Conservation (phyloP, 2,888 invertebrate genomes). For the Chrysomela aeneicollis region DNA sequence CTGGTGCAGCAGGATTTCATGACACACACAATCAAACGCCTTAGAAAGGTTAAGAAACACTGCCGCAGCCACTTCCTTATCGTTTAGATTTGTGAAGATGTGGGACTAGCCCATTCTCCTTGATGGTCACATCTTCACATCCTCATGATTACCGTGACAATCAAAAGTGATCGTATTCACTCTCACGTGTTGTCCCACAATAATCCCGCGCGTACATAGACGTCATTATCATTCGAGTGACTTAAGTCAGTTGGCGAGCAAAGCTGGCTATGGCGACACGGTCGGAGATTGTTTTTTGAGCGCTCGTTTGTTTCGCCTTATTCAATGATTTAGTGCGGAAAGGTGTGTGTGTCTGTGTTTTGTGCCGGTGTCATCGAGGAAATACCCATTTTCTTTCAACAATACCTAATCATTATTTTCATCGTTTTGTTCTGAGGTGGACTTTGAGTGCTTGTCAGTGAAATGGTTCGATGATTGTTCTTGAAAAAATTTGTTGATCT, state of each 20-base stretch:
- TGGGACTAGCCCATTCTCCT: no score
- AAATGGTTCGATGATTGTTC: not conserved
- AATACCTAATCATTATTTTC: not conserved
- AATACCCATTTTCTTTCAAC: no score
- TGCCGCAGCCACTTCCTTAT: no score
- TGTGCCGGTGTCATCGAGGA: conserved; percentile 13
- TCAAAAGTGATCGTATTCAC: conserved; percentile 10
- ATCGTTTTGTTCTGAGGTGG: not conserved
- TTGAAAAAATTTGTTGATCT: not conserved
- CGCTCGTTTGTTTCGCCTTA: conserved; percentile 19
- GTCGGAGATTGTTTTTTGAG: conserved; percentile 23
- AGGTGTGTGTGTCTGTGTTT: conserved; percentile 9
- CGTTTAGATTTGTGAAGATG: no score
- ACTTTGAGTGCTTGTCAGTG: not conserved
- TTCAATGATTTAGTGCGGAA: not conserved
- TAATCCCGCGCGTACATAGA: not conserved
- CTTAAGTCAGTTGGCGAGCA: conserved; percentile 33
- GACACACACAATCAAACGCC: no score
- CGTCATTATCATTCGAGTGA: conserved; percentile 20
- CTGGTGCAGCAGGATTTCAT: no score
- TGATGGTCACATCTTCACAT: not conserved
- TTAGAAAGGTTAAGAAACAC: no score
- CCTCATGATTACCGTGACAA: not conserved
- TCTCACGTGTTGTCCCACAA: conserved; percentile 21
- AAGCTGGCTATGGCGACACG: conserved; percentile 32